phyloP scores from a whole-genome alignment of 2,888 invertebrate species.

The Cheilosia variabilis region DNA sequence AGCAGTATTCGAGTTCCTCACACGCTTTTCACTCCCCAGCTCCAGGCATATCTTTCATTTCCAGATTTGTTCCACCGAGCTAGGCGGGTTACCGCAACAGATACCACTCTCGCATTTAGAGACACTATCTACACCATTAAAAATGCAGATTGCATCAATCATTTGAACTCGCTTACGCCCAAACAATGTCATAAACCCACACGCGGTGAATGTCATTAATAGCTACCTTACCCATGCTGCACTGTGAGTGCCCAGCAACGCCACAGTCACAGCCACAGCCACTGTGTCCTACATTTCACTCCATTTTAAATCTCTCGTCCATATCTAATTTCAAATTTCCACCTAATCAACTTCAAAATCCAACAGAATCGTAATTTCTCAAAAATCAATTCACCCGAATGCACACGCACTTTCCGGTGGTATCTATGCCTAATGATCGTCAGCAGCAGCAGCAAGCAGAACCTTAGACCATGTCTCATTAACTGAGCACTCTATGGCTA shows the following conservation, averaged over 20 bases:
- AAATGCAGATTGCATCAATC: constrained; percentile 6
- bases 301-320: constrained; percentile 56
- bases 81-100: no score
- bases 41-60: no score
- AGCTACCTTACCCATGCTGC: constrained; percentile 1
- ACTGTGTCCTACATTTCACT: constrained; percentile 61
- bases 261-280: no score
- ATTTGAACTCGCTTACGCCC: background rate
- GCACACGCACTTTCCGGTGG: constrained; percentile 36
- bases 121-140: background rate
- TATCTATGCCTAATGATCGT: constrained; percentile 27
- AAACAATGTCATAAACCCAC: constrained; percentile 12
- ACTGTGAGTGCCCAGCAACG: no score
- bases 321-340: constrained; percentile 62
- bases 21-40: no score
- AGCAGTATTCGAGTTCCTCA: no score
- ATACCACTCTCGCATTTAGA: background rate
- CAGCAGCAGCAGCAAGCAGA: constrained; percentile 16
- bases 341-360: constrained; percentile 57
- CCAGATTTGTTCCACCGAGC: no score
- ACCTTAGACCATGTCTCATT: constrained; percentile 54
- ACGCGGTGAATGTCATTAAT: background rate
- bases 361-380: constrained; percentile 59
- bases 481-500: constrained; percentile 41
- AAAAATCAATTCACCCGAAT: constrained; percentile 49